Percentiles rank a stretch among this genome's conserved stretches.
Evolutionary conservation across 2,888 invertebrate species (phyloP).

Genomic region (Dioctria linearis): DNA sequence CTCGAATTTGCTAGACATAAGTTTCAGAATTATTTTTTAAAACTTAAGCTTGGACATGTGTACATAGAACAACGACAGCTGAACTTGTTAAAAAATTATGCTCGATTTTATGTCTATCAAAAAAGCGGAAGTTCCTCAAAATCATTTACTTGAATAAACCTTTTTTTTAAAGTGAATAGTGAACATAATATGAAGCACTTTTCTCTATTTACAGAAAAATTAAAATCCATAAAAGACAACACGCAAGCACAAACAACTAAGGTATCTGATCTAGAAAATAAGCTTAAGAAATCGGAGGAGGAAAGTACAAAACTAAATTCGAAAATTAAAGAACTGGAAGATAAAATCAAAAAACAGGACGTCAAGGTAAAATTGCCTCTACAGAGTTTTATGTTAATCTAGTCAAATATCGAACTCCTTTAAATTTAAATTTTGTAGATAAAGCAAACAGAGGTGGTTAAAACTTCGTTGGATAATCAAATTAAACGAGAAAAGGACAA

Average conservation of each 20-base stretch:
- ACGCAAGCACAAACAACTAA: slow-evolving; percentile 73
- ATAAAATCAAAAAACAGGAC: slow-evolving; percentile 72
- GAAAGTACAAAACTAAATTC: slow-evolving; percentile 77
- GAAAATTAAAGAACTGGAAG: slow-evolving; percentile 72
- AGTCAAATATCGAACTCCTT: neutral
- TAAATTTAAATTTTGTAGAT: slow-evolving; percentile 63
- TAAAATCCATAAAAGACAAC: slow-evolving; percentile 60
- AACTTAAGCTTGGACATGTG: too few relatives aligned
- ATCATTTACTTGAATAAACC: too few relatives aligned
- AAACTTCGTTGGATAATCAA: slow-evolving; percentile 71
- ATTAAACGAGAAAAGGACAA: slow-evolving; percentile 72
- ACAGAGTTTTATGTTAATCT: too few relatives aligned
- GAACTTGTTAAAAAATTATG: too few relatives aligned
- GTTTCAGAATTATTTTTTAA: too few relatives aligned
- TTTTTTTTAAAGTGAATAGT: too few relatives aligned
- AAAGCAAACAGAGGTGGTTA: slow-evolving; percentile 72
- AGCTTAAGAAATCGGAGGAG: slow-evolving; percentile 79
- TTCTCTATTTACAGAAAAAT: slow-evolving; percentile 62
- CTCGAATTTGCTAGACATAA: neutral
- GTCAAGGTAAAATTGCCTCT: slow-evolving; percentile 65
- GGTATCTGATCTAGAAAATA: slow-evolving; percentile 77
- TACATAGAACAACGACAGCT: too few relatives aligned
- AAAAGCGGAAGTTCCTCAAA: too few relatives aligned
- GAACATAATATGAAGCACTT: too few relatives aligned
- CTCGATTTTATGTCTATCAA: too few relatives aligned